Evolutionary conservation across 2,888 invertebrate genomes (phyloP).

Genomic region (Frankliniella fusca): DNA sequence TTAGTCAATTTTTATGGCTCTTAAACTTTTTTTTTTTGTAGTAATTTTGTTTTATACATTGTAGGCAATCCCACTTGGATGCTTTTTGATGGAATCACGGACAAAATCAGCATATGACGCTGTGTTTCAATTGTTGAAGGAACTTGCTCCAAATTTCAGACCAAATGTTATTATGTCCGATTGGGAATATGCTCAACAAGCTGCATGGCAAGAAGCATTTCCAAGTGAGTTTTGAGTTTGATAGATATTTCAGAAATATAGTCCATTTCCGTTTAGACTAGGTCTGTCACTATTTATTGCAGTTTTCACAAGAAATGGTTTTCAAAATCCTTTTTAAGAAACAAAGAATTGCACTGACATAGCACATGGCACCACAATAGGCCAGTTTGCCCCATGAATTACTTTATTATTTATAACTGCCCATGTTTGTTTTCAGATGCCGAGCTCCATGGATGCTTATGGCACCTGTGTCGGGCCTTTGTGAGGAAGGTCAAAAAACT

Average conservation of each 20-base stretch:
- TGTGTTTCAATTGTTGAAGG: background rate
- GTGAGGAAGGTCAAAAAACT: background rate
- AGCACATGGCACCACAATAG: background rate
- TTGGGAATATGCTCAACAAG: background rate
- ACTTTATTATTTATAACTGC: background rate
- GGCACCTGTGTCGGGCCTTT: background rate
- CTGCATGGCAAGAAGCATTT: background rate
- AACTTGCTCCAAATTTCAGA: background rate
- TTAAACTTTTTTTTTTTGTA: no score
- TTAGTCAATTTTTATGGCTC: no score
- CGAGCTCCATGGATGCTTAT: background rate
- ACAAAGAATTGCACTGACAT: background rate
- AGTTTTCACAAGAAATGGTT: background rate
- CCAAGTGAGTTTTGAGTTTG: background rate
- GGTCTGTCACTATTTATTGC: background rate
- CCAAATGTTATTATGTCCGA: background rate
- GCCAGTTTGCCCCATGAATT: background rate
- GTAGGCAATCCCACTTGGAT: background rate
- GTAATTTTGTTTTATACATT: no score
- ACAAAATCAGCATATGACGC: background rate
- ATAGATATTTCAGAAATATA: background rate
- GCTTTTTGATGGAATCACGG: background rate
- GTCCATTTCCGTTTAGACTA: background rate
- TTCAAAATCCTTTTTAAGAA: background rate
- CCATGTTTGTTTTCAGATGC: background rate